These are phyloP conservation scores for Neotoxoptera formosana DNA, from an alignment of 1,140 invertebrate species.

Conservation along the genomic window DNA sequence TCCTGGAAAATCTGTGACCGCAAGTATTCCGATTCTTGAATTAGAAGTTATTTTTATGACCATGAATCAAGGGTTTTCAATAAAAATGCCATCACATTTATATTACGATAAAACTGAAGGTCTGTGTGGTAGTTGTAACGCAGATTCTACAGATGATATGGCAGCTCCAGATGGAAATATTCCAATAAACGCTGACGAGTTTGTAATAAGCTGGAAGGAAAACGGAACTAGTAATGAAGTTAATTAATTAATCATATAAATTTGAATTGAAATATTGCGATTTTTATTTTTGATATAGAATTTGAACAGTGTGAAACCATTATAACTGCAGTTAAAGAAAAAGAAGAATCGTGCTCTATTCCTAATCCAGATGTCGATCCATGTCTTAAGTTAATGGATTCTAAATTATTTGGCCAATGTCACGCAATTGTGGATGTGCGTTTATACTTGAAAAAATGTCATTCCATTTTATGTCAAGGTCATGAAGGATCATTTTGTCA, in stretches of 20 bases:
- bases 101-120: constrained; percentile 79
- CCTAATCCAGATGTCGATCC: constrained; percentile 45
- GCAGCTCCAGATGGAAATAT: constrained; percentile 67
- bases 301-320: constrained; percentile 24
- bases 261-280: background rate
- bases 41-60: constrained; percentile 60
- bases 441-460: constrained; percentile 73
- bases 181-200: constrained; percentile 66
- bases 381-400: constrained; percentile 13
- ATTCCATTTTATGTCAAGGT: constrained; percentile 71
- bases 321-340: background rate
- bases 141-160: constrained; percentile 71
- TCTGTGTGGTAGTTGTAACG: constrained; percentile 80
- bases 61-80: constrained; percentile 65
- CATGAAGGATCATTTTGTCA: constrained; percentile 69
- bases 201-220: constrained; percentile 69
- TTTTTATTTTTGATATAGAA: background rate
- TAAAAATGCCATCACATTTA: constrained; percentile 74
- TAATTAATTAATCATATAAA: background rate
- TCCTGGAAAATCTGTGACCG: constrained; percentile 50
- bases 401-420: constrained; percentile 67
- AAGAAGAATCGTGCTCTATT: constrained; percentile 24
- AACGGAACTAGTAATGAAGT: constrained; percentile 1
- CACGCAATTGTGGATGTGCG: constrained; percentile 75
- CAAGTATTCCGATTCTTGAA: constrained; percentile 55